A percentile compares a stretch with the other conserved stretches of the same genome.
Evolutionary conservation across 2,113 vertebrate species (phyloP).

Genomic region (Oryzias javanicus): DNA sequence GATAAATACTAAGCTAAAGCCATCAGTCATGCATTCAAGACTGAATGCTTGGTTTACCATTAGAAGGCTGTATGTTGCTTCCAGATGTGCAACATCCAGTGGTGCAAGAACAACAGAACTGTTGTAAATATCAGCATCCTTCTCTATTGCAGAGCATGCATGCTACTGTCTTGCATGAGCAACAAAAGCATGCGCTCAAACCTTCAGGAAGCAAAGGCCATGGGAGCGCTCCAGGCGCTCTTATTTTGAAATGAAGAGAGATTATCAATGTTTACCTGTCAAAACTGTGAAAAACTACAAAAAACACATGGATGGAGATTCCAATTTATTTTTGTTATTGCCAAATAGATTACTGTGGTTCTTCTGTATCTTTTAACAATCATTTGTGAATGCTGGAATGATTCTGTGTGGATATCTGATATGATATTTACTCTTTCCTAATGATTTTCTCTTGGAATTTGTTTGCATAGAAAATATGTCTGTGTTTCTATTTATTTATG

Average conservation of each 20-base stretch:
- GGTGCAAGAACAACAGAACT: constrained; percentile 24
- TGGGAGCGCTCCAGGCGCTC: constrained; percentile 4
- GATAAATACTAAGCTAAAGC: constrained; percentile 34
- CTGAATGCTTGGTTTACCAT: constrained; percentile 18
- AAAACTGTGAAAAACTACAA: constrained; percentile 56
- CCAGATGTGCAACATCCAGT: too few relatives aligned
- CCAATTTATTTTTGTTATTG: constrained; percentile 16
- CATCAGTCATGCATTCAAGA: constrained; percentile 33
- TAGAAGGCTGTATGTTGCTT: too few relatives aligned
- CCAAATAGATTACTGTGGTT: constrained; percentile 25
- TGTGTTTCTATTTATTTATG: too few relatives aligned
- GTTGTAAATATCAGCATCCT: constrained; percentile 20
- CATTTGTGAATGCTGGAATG: constrained; percentile 5
- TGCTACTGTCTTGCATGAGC: constrained; percentile 19
- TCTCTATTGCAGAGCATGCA: constrained; percentile 41
- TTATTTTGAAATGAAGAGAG: constrained; percentile 14
- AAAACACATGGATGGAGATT: constrained; percentile 2
- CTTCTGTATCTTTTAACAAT: background rate
- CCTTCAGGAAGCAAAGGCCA: background rate
- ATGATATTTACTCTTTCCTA: background rate
- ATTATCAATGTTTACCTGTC: constrained; percentile 17
- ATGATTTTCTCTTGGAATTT: too few relatives aligned
- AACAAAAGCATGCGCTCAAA: constrained; percentile 43
- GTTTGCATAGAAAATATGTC: too few relatives aligned
- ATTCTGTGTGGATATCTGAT: constrained; percentile 20